Evolutionary conservation across 2,888 invertebrate species (phyloP).

Genomic region (Diarsia dahlii): DNA sequence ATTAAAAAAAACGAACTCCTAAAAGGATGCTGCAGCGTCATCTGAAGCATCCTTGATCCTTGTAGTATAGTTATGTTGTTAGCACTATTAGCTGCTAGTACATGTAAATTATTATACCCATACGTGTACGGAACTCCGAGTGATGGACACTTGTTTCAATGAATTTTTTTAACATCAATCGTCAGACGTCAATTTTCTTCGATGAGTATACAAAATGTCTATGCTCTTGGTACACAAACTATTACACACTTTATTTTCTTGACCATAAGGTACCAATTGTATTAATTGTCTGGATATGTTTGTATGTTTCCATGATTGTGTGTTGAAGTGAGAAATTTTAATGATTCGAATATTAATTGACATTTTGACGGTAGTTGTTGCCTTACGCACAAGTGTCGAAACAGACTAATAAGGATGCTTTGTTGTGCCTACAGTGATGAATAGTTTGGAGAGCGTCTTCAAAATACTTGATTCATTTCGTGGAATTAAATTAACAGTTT

Average conservation of each 20-base stretch:
- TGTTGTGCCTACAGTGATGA: constrained; percentile 54
- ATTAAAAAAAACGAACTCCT: neutral
- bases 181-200: constrained; percentile 82
- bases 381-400: constrained; percentile 68
- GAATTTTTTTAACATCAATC: constrained; percentile 68
- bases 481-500: constrained; percentile 20
- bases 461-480: constrained; percentile 15
- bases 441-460: constrained; percentile 55
- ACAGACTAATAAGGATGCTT: constrained; percentile 66
- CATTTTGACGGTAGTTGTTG: constrained; percentile 78
- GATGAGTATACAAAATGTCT: constrained; percentile 82
- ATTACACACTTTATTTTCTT: constrained; percentile 60
- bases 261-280: constrained; percentile 46
- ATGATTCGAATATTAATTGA: constrained; percentile 83
- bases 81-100: constrained; percentile 33
- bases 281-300: constrained; percentile 28
- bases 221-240: constrained; percentile 30
- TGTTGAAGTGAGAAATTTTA: constrained; percentile 78
- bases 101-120: constrained; percentile 31
- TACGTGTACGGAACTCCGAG: constrained; percentile 59
- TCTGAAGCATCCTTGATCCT: neutral
- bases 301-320: constrained; percentile 55
- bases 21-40: neutral
- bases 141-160: constrained; percentile 45
- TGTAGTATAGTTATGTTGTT: constrained; percentile 6